phyloP scores from a whole-genome alignment of 2,797 vertebrate genomes.

The Kryptolebias ocellatus region DNA sequence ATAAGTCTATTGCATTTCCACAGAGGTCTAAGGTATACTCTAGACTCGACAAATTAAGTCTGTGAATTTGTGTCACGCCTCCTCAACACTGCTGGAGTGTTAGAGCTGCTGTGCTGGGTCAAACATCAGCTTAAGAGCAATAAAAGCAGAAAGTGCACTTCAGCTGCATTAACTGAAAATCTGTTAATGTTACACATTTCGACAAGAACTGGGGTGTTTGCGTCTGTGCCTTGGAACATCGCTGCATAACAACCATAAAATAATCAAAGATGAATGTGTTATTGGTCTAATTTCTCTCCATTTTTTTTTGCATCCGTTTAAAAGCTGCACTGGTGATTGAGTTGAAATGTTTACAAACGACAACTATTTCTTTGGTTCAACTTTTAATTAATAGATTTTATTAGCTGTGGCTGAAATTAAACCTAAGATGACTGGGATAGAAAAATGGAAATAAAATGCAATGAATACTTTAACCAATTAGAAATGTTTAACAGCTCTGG shows the following conservation, averaged over 20 bases:
- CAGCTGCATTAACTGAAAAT: background rate
- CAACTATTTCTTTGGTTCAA: background rate
- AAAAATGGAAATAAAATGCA: background rate
- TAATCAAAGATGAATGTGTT: background rate
- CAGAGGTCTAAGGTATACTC: background rate
- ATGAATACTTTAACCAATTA: background rate
- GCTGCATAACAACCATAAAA: background rate
- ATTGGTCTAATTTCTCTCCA: background rate
- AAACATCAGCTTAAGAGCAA: constrained; percentile 2
- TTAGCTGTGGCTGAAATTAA: background rate
- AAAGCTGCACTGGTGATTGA: background rate
- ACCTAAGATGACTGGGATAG: background rate
- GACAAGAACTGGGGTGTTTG: background rate
- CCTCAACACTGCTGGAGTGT: background rate
- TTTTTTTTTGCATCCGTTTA: background rate
- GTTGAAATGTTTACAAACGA: background rate
- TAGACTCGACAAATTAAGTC: background rate
- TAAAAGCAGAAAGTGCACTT: constrained; percentile 8
- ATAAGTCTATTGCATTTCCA: constrained; percentile 2
- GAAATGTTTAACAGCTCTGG: background rate
- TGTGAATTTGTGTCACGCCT: background rate
- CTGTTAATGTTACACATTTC: background rate
- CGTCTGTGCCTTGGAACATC: background rate
- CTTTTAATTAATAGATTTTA: background rate
- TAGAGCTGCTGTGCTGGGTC: background rate